Evolutionary conservation across 2,888 invertebrate genomes (phyloP).

Genomic region (Pediacus dermestoides): DNA sequence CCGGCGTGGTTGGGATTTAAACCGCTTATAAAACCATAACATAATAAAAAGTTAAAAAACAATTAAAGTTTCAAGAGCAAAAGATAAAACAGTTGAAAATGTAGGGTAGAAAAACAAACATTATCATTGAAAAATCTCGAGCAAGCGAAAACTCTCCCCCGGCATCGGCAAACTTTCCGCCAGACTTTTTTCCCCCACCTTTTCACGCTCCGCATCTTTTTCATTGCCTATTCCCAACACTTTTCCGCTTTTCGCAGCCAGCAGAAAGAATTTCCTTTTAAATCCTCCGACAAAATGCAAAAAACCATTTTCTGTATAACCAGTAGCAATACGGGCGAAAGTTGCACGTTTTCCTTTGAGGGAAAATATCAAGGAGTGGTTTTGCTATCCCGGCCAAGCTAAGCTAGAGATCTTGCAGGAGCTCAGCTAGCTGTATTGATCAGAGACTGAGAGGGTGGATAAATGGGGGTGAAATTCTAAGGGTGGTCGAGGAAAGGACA

Average conservation of each 20-base stretch:
- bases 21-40: neutral
- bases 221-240: slow-evolving; percentile 17
- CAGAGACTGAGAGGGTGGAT: slow-evolving; percentile 41
- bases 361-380: slow-evolving; percentile 49
- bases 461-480: slow-evolving; percentile 39
- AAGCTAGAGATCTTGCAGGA: slow-evolving; percentile 53
- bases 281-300: slow-evolving; percentile 24
- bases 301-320: slow-evolving; percentile 33
- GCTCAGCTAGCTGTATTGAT: slow-evolving; percentile 52
- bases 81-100: slow-evolving; percentile 17
- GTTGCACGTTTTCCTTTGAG: slow-evolving; percentile 40
- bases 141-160: neutral
- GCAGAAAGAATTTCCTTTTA: slow-evolving; percentile 28
- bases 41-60: slow-evolving; percentile 4
- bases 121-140: slow-evolving; percentile 22
- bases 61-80: slow-evolving; percentile 5
- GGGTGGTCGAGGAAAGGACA: slow-evolving; percentile 49
- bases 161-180: too few relatives aligned
- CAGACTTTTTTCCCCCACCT: too few relatives aligned
- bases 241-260: slow-evolving; percentile 24
- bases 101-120: slow-evolving; percentile 17
- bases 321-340: slow-evolving; percentile 35
- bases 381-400: slow-evolving; percentile 49
- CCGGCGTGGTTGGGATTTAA: too few relatives aligned
- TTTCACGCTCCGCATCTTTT: slow-evolving; percentile 23